A percentile compares a stretch with the other conserved stretches of the same genome.
Conservation (phyloP, 2,113 vertebrate genomes). For the Climacteris rufus region DNA sequence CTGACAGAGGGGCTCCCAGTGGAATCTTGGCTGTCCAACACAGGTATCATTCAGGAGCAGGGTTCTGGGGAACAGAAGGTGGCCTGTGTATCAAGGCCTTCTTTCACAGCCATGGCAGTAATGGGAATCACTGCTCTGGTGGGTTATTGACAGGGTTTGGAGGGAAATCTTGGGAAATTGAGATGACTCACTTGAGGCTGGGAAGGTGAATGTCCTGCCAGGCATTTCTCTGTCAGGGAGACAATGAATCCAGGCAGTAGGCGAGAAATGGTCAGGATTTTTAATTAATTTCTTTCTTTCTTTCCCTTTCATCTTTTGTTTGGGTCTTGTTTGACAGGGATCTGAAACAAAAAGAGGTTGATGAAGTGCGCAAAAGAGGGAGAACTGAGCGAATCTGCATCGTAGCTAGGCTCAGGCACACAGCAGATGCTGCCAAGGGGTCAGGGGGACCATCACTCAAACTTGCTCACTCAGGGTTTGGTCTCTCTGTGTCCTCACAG, state of each 20-base stretch:
- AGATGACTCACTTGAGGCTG: neutral
- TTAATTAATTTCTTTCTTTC: neutral
- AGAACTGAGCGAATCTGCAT: neutral
- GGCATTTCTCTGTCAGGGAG: neutral
- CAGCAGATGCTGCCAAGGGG: neutral
- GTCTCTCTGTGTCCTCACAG: neutral
- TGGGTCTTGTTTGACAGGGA: neutral
- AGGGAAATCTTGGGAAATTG: neutral
- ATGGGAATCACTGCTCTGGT: neutral
- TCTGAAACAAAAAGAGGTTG: neutral
- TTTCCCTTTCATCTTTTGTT: neutral
- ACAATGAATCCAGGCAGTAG: neutral
- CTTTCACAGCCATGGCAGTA: neutral
- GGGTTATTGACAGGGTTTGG: neutral
- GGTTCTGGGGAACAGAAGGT: slow-evolving; percentile 6
- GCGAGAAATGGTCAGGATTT: neutral
- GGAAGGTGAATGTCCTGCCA: neutral
- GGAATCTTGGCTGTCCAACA: slow-evolving; percentile 41
- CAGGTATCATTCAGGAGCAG: slow-evolving; percentile 1
- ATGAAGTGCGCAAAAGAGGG: neutral
- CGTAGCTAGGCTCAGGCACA: neutral
- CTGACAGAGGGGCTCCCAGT: neutral
- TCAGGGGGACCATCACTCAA: neutral
- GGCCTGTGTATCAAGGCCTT: slow-evolving; percentile 9
- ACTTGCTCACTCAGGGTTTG: neutral